Evolutionary conservation across 2,888 invertebrate genomes (phyloP), one percentile per base, ranked within the genome.

Genomic region (Mesorhabditis sp.): DNA sequence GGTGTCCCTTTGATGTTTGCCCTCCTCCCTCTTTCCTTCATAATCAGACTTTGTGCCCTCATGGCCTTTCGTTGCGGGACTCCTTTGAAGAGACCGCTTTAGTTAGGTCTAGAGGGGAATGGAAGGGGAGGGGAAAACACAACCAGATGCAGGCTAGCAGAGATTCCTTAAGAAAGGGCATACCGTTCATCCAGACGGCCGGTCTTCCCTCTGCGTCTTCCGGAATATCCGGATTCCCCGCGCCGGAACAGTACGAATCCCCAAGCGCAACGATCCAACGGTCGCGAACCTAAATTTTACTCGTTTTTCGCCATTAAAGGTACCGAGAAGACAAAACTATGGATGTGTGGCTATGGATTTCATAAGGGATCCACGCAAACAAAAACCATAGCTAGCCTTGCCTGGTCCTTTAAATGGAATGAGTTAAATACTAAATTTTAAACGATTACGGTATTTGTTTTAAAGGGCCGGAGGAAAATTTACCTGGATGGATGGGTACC

Each of bases 221-320:
- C 45, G 72, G 67, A 5, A 42, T 13, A 63, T 82, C 81, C 3
- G 83, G 83, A 74, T 80, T 82, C 10, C 84, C 84, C 71, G 83
- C 82, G 28, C 84, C 84, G 4, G 84, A 82, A 2, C 81, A 80
- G 72, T 79, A 84, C 0, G 83, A 84, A 69, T 84, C 84, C 2
- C 84, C 84, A 13, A 84, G 66, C 2, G 79, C 78, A 0, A 78
- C 81, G 4, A 84, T 67, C 84, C 83, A 84, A 13, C 58, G 58
- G n/a, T 50, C 58, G 58, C n/a, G 7, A 13, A 50, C 58, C 58
- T 50, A n/a, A 50, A 50, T 50, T 13, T 50, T 50, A 13, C 28
- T 28, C 28, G 28, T 28, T 28, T 28, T 28, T 28, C 28, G 28
- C 28, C 28, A 28, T 28, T 28, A 2, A 28, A 28, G 28, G 28